Base-by-base conservation (phyloP, 2,888 invertebrate genomes). In the Epinotia bilunana region DNA sequence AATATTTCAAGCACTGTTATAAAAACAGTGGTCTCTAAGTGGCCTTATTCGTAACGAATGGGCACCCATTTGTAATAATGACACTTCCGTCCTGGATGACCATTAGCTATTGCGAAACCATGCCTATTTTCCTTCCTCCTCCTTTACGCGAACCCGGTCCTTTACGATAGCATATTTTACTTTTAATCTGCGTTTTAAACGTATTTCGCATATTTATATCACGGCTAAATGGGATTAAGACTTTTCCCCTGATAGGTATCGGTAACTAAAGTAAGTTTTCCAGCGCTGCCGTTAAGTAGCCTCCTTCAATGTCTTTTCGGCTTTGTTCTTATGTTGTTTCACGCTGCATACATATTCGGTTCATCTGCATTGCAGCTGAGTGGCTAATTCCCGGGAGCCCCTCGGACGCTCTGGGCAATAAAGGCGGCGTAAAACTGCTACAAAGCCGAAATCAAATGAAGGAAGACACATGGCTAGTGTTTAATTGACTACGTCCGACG, bases 311-410 rank as follows among this genome's bases (percentile, higher is more conserved):
- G 46, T 53, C 53, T 75, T 67, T 67, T 18, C 55, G 18, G 33
- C 28, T 60, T 53, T n/a, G 20, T 67, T 72, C 65, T 55, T 71
- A 57, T 49, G 61, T 67, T 65, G 70, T 61, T 49, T 39, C 46
- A 67, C 43, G 33, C 23, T 58, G 77, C 76, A 76, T 75, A 72
- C 75, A 76, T 64, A 63, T 58, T 62, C 71, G 65, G 74, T 75
- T 73, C 80, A 82, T 83, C 85, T 77, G 84, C 87, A 87, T 80
- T 87, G 86, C 86, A 87, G 85, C 79, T 76, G 81, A 76, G 23
- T 53, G 64, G 78, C 78, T 79, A 79, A 82, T 83, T 82, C 80
- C 77, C 75, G 62, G 78, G 77, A 81, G 81, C 79, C 78, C 80
- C 81, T 74, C 77, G 73, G 76, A 78, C 78, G 77, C 78, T 76